Evolutionary conservation across 2,113 vertebrate genomes (phyloP), one percentile per base, ranked within the genome.

Genomic region (Psittacus erithacus): DNA sequence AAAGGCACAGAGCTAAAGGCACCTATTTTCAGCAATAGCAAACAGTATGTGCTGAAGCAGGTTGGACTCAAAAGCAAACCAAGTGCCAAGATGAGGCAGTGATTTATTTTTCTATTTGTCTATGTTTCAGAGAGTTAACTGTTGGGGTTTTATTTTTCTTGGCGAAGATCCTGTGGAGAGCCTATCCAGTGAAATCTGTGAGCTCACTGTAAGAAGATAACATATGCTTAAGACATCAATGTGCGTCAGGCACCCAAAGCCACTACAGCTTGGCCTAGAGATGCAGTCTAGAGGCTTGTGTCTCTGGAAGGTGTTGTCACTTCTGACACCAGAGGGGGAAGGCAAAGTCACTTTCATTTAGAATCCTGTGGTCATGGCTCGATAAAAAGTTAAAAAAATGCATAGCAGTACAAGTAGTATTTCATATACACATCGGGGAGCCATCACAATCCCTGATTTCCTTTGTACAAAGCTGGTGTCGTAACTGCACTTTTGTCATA

Each of bases 221-320:
- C 16, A 10, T 11, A 57, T 62, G 23, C 11, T 2, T 23, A 62
- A 71, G 41, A 52, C 28, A 16, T 47, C 43, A 27, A 19, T 9
- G 3, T 75, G 29, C 17, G 3, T 75, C 60, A 67, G 50, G 33
- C 43, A 77, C 15, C 55, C 0, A 3, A 59, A 75, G 41, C 27
- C 47, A 80, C 20, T 29, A 33, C 5, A 7, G 1, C 16, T 43
- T 80, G 33, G 68, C 50, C 24, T 50, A 47, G 28, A 0, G 0
- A 14, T 78, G 62, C 28, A 13, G 31, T 24, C 9, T 18, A 16
- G 22, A 75, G 23, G 17, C 13, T 27, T 7, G 5, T 44, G 33
- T 69, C 83, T 6, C 4, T 68, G 27, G 33, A 71, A 81, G 19
- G 13, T 47, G 9, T 3, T 82, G 57, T 62, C 35, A 35, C 70